Base-by-base conservation (phyloP, 1,140 invertebrate genomes). In the Drosophila ohnishii region DNA sequence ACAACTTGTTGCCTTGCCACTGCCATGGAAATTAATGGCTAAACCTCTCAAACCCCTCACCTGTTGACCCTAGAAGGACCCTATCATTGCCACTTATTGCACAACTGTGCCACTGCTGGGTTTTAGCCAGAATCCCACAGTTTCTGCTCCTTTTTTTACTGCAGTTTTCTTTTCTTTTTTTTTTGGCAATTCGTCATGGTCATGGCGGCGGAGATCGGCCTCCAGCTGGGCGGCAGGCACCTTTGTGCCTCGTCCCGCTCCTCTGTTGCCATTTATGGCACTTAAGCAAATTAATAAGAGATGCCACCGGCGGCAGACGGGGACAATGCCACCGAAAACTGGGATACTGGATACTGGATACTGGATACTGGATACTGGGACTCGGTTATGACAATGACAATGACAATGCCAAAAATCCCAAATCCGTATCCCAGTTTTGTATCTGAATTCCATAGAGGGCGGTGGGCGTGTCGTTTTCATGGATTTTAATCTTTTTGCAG, bases 251-350 rank as follows among this genome's bases (percentile, higher is more conserved):
- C 28, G 5, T 2, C 44, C 1, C 34, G 25, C 25, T 28, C 19
- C 19, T 14, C 16, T 53, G 67, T 73, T 78, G 82, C 78, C 75
- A 82, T 87, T 86, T 86, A 76, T 87, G 83, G 83, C 83, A 86
- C 82, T 87, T 87, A 88, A 77, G 76, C 84, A 87, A 87, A 87
- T 87, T 87, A 88, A 88, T 87, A 87, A 76, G 79, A 87, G 83
- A 69, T 75, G 78, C 70, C 74, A 77, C 34, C 67, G 50, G 28
- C 48, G 34, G 28, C 14, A 61, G 35, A 65, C 22, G 42, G 51
- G 51, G 51, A 58, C 60, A 67, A 69, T 65, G 65, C 48, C 55
- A 56, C 72, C 61, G 78, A 45, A 42, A 63, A 75, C 64, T 57
- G 61, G 44, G 22, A 22, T 34, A 28, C 53, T 40, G 67, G 58